phyloP scores from a whole-genome alignment of 2,888 invertebrate genomes.

The Thera obeliscata region DNA sequence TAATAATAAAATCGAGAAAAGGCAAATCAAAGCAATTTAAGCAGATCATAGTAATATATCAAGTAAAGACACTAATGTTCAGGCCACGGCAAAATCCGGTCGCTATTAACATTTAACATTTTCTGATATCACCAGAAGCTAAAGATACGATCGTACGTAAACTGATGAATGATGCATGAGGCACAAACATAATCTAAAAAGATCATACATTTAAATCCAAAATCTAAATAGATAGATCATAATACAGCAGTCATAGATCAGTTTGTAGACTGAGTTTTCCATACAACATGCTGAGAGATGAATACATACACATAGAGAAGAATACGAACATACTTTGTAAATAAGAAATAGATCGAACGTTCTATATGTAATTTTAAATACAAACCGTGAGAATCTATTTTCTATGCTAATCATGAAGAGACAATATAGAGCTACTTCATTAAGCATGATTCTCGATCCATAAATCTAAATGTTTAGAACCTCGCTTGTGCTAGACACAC shows the following conservation, averaged over 20 bases:
- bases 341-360: conserved; percentile 46
- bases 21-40: conserved; percentile 48
- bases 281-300: conserved; percentile 28
- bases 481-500: conserved; percentile 38
- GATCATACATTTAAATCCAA: conserved; percentile 22
- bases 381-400: conserved; percentile 59
- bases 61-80: conserved; percentile 67
- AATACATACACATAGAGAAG: conserved; percentile 7
- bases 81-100: conserved; percentile 64
- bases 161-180: conserved; percentile 77
- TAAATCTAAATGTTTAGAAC: conserved; percentile 75
- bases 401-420: conserved; percentile 61
- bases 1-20: conserved; percentile 41
- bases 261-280: conserved; percentile 34
- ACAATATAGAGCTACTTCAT: conserved; percentile 75
- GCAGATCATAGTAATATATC: conserved; percentile 62
- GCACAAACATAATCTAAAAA: conserved; percentile 32
- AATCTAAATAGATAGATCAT: conserved; percentile 30
- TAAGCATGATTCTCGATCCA: conserved; percentile 77
- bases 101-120: conserved; percentile 76
- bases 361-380: conserved; percentile 50
- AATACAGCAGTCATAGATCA: conserved; percentile 44
- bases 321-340: conserved; percentile 20
- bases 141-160: conserved; percentile 63
- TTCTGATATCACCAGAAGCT: conserved; percentile 77